Evolutionary conservation across 2,797 vertebrate species (phyloP), one percentile per base, ranked within the genome.

Genomic region (Heterohyrax brucei): DNA sequence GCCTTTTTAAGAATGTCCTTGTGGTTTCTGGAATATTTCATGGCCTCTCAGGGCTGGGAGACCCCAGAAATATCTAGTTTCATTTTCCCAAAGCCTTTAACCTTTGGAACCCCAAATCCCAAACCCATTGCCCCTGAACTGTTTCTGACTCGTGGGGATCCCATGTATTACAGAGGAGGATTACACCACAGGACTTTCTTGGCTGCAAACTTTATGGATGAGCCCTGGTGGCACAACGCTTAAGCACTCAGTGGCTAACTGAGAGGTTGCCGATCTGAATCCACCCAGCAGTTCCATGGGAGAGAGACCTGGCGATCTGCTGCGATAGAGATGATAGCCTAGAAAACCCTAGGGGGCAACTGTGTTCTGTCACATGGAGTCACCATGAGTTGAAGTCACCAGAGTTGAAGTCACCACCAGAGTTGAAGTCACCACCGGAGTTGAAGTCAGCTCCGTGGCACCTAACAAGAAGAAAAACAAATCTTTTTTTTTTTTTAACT

Each of bases 1-100:
- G 95, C 95, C 95, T 96, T 97, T 96, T 96, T 94, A 97, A 91
- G 77, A 95, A 94, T 64, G 95, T 84, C 89, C 70, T 87, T 14
- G 68, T 19, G 61, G 81, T 46, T 93, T 79, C 19, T 7, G 7
- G 39, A 81, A 86, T 28, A 10, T 86, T 81, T 83, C 19, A 9
- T 1, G 2, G 64, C 21, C 81, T 83, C 78, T 62, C 30, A 0
- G 56, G 70, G 46, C 75, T 0, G 53, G n/a, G 21, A 73, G 66
- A n/a, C 9, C 33, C 77, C 56, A 7, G 53, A 1, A 6, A 14
- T 1, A 3, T 6, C 13, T 0, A 14, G 33, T 39, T 50, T 30
- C 26, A 0, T 0, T 0, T 18, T 18, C 26, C 46, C 72, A 30
- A 46, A 33, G 30, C 68, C 28, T 61, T 68, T n/a, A 44, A 66